Evolutionary conservation across 2,888 invertebrate species (phyloP).

Genomic region (Amiota minor): DNA sequence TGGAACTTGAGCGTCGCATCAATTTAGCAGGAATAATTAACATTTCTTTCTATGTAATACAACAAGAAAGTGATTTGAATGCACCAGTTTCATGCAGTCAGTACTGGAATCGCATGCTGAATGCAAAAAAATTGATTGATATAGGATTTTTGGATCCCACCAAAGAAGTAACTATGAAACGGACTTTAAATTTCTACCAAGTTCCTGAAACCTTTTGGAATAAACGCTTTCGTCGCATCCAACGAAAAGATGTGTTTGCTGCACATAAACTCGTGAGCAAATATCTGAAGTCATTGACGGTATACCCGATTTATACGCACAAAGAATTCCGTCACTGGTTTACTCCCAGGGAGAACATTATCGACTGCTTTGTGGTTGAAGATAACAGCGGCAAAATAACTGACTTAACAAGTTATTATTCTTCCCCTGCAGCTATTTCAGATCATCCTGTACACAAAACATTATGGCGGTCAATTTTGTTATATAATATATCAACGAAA

Average conservation of each 20-base stretch:
- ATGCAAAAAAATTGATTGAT: slow-evolving; percentile 98
- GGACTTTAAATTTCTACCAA: slow-evolving; percentile 96
- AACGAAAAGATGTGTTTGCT: slow-evolving; percentile 80
- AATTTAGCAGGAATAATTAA: slow-evolving; percentile 96
- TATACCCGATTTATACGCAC: slow-evolving; percentile 91
- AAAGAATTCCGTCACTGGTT: slow-evolving; percentile 99
- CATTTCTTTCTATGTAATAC: slow-evolving; percentile 96
- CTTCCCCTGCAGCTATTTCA: slow-evolving; percentile 98
- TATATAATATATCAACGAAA: slow-evolving; percentile 94
- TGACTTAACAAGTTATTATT: slow-evolving; percentile 98
- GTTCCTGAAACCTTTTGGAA: slow-evolving; percentile 91
- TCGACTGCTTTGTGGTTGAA: slow-evolving; percentile 96
- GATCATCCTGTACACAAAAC: slow-evolving; percentile 96
- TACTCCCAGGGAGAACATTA: slow-evolving; percentile 89
- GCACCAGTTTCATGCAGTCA: slow-evolving; percentile 97
- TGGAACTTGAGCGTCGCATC: slow-evolving; percentile 98
- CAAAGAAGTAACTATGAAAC: slow-evolving; percentile 99
- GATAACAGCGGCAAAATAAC: slow-evolving; percentile 80
- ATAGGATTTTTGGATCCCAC: slow-evolving; percentile 96
- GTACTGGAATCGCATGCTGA: slow-evolving; percentile 99
- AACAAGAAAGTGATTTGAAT: slow-evolving; percentile 88
- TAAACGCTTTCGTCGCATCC: slow-evolving; percentile 86
- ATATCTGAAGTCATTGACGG: slow-evolving; percentile 90
- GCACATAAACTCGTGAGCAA: slow-evolving; percentile 83
- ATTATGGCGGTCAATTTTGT: slow-evolving; percentile 96